Base-by-base conservation (phyloP, 2,113 vertebrate species). In the Bambusicola thoracicus region DNA sequence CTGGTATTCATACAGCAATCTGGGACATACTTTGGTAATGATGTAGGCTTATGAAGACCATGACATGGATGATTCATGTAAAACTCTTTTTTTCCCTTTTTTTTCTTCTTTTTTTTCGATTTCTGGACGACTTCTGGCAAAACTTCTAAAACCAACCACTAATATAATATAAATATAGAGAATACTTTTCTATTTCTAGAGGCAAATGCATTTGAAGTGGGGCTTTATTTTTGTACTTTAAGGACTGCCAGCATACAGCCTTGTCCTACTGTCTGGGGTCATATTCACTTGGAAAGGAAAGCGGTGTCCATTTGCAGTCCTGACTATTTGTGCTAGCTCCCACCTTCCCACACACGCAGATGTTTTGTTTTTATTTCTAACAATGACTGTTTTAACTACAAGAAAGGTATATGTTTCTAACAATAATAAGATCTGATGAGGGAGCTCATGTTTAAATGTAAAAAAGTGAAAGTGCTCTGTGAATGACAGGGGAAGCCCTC, bases 91-190 rank as follows among this genome's bases (percentile, higher is more conserved):
- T 20, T 67, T 66, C 34, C 16, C 38, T 75, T 84, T 70, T 88
- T 1, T 18, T 34, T 36, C 20, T 80, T 30, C 5, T 36, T 81
- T 83, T 89, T 81, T 87, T 49, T 49, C 13, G 11, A 69, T 96
- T 97, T 97, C 91, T 70, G 29, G 87, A 94, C 66, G 95, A 82
- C 81, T 94, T 90, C 80, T 97, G 95, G 97, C 90, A 92, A 83
- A 83, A 91, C 65, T 97, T 94, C 75, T 79, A 94, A 96, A 97
- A 70, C 84, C 94, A 74, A 95, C 96, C 96, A 96, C 88, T 97
- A 97, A 97, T 97, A 92, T 91, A 95, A 81, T 86, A 96, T 97
- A 98, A 98, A 97, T 96, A 97, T 41, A 97, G 96, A 97, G 80
- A 93, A 90, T 85, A 76, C 48, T 94, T 95, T 97, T 97, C 97